These are phyloP conservation scores for Myathropa florea DNA, from an alignment of 2,888 invertebrate genomes.

Conservation along the genomic window DNA sequence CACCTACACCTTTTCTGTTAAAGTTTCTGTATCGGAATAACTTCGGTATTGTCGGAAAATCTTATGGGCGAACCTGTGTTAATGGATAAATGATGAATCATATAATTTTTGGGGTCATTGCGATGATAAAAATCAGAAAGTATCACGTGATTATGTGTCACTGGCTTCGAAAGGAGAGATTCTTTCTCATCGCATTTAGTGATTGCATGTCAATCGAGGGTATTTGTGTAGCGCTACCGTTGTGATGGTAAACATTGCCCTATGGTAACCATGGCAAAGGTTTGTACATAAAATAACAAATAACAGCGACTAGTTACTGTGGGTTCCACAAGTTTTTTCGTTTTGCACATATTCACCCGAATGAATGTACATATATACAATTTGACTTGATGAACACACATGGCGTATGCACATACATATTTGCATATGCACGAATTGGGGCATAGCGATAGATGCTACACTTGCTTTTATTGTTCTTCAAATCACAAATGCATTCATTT, in stretches of 20 bases:
- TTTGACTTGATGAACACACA: neutral
- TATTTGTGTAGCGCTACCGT: neutral
- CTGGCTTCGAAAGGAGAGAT: neutral
- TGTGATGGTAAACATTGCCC: neutral
- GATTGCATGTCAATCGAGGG: neutral
- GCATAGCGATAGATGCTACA: neutral
- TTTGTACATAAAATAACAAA: neutral
- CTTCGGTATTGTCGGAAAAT: slow-evolving; percentile 11
- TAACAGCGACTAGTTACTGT: neutral
- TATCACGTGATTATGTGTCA: neutral
- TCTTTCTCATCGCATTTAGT: neutral
- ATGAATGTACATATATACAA: neutral
- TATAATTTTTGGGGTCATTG: slow-evolving; percentile 23
- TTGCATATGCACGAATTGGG: neutral
- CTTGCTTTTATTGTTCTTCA: too few species aligned
- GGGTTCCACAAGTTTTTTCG: neutral
- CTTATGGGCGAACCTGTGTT: slow-evolving; percentile 24
- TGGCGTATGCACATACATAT: neutral
- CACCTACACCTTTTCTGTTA: slow-evolving; percentile 13
- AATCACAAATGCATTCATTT: neutral
- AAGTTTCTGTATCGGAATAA: neutral
- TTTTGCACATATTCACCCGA: neutral
- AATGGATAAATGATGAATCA: slow-evolving; percentile 46
- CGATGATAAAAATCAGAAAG: neutral
- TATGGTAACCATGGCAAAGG: neutral